Percentiles rank a stretch among this genome's conserved stretches.
Evolutionary conservation across 92 coral and sea anemone species (phyloP).

Genomic region (Zoanthus sociatus): DNA sequence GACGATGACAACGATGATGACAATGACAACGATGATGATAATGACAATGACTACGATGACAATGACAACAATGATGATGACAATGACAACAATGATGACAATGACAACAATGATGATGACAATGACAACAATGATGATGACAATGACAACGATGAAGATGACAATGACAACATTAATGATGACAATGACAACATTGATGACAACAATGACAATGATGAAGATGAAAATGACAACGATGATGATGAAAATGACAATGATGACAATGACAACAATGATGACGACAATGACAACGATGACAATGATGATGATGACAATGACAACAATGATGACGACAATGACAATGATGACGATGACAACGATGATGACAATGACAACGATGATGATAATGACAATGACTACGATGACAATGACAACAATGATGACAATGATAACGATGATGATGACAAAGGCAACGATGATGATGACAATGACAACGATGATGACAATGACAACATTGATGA

Average conservation of each 20-base stretch:
- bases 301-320: not conserved
- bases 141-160: no score
- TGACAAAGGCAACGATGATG: not conserved
- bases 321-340: not conserved
- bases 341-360: no score
- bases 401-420: no score
- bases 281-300: not conserved
- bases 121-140: not conserved
- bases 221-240: not conserved
- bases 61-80: not conserved
- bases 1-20: not conserved
- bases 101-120: not conserved
- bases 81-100: no score
- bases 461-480: not conserved
- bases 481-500: not conserved
- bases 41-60: not conserved
- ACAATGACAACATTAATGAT: not conserved
- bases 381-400: no score
- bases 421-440: not conserved
- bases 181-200: not conserved
- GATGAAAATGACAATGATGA: not conserved
- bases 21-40: not conserved
- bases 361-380: no score
- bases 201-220: not conserved
- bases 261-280: not conserved